Percentiles rank a stretch among this genome's conserved stretches.
Conservation (phyloP, 2,113 vertebrate genomes). For the Mungos mungo region DNA sequence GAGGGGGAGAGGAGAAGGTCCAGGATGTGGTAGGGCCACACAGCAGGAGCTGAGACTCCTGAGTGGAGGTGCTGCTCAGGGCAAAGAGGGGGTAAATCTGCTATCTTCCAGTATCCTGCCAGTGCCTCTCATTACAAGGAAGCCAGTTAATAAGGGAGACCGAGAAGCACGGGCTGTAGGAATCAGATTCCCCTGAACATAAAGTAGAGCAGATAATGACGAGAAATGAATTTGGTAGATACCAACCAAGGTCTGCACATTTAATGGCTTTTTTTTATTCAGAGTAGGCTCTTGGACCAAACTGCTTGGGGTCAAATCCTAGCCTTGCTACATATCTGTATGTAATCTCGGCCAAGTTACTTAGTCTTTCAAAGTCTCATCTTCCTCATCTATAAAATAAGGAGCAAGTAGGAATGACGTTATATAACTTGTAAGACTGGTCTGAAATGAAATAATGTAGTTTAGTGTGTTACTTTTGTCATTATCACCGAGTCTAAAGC, state of each 20-base stretch:
- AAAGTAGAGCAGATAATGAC: not conserved
- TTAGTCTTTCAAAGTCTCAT: not conserved
- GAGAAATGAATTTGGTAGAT: not conserved
- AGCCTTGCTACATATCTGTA: not conserved
- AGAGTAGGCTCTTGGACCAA: not conserved
- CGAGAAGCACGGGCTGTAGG: not conserved
- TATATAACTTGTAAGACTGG: not conserved
- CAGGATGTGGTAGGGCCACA: not conserved
- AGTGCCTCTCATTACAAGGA: not conserved
- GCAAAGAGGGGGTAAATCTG: not conserved
- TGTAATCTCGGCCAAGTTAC: not conserved
- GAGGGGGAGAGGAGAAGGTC: not conserved
- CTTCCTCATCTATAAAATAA: not conserved
- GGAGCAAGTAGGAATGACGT: not conserved
- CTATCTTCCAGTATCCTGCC: not conserved
- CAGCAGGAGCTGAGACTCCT: not conserved
- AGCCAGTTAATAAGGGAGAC: not conserved
- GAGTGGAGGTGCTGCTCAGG: not conserved
- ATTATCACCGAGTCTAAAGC: not conserved
- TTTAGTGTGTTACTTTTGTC: not conserved
- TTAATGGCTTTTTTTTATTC: not conserved
- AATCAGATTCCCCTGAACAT: not conserved
- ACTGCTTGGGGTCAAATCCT: not conserved
- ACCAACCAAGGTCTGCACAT: not conserved
- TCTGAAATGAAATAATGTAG: not conserved